These are phyloP conservation scores for Platycheirus albimanus DNA, from an alignment of 2,888 invertebrate genomes.

Conservation along the genomic window DNA sequence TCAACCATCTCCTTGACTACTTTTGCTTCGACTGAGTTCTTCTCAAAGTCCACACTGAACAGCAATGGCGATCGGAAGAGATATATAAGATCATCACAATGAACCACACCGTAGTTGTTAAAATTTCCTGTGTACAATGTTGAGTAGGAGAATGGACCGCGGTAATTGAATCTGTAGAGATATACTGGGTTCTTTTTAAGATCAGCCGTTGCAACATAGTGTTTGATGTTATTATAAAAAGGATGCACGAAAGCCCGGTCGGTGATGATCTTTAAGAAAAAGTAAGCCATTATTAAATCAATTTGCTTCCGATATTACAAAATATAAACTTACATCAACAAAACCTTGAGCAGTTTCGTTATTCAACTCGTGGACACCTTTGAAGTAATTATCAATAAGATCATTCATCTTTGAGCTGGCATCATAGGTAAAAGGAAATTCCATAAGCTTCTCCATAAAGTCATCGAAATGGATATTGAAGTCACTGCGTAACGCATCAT, in stretches of 20 bases:
- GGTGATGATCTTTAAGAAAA: conserved; percentile 81
- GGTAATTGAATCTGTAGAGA: conserved; percentile 83
- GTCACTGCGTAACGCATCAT: conserved; percentile 76
- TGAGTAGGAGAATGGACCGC: conserved; percentile 82
- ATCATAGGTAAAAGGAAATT: conserved; percentile 76
- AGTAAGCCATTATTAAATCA: too few relatives aligned
- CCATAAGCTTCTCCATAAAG: conserved; percentile 78
- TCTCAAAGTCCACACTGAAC: conserved; percentile 80
- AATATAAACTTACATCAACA: conserved; percentile 77
- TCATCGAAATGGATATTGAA: conserved; percentile 80
- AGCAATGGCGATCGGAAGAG: conserved; percentile 83
- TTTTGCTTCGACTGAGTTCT: conserved; percentile 79
- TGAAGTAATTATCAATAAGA: conserved; percentile 78
- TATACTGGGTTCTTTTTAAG: conserved; percentile 81
- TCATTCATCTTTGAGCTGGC: conserved; percentile 69
- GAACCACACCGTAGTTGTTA: conserved; percentile 81
- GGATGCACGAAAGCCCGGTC: conserved; percentile 84
- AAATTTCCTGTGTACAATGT: conserved; percentile 81
- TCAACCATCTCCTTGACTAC: conserved; percentile 81
- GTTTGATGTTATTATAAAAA: conserved; percentile 80
- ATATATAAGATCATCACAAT: conserved; percentile 84
- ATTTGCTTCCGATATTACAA: too few relatives aligned
- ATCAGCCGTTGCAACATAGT: conserved; percentile 76
- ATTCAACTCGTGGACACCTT: conserved; percentile 77
- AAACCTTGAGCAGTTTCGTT: conserved; percentile 77